Conservation (phyloP, 2,113 vertebrate genomes). For the Campylomormyrus tamandua region DNA sequence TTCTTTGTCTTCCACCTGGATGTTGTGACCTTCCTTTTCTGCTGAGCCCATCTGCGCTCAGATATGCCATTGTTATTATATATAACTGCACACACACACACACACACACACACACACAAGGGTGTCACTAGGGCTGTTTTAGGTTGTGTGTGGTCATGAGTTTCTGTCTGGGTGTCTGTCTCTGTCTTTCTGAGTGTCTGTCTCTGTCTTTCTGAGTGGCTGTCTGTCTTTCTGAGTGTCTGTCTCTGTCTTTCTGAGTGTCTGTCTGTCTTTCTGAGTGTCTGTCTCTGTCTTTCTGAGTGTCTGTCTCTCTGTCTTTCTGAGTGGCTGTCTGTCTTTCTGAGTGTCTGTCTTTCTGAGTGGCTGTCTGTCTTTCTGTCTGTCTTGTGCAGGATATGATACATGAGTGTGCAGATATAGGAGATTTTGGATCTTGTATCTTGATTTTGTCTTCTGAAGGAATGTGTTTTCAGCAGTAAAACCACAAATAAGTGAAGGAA, state of each 20-base stretch:
- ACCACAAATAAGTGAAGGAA: constrained; percentile 45
- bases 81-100: background rate
- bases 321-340: background rate
- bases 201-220: background rate
- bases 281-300: background rate
- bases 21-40: background rate
- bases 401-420: background rate
- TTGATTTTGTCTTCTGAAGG: background rate
- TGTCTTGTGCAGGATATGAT: background rate
- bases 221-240: background rate
- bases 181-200: no score
- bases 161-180: no score
- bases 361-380: background rate
- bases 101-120: background rate
- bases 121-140: background rate
- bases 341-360: background rate
- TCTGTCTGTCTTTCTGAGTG: background rate
- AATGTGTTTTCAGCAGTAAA: constrained; percentile 39
- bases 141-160: background rate
- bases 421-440: background rate
- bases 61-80: background rate
- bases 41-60: background rate
- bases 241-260: background rate
- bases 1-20: constrained; percentile 9
- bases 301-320: background rate